Evolutionary conservation across 1,140 invertebrate genomes (phyloP), one percentile per base, ranked within the genome.

Genomic region (Zaprionus lachaisei): DNA sequence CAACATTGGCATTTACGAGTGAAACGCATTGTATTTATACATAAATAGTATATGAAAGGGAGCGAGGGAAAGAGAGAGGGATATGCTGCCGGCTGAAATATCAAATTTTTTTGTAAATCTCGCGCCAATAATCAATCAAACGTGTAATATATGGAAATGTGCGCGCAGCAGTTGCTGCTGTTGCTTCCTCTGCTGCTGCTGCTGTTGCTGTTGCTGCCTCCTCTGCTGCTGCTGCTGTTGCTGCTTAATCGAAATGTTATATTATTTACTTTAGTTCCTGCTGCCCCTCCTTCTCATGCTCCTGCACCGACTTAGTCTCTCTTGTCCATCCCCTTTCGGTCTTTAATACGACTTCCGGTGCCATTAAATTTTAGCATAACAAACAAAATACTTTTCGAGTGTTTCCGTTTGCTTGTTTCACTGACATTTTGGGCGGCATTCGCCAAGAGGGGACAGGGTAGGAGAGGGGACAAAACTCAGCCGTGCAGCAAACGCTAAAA

Each of bases 341-440:
- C 85, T 90, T 90, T 86, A 90, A 91, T 80, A 80, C 71, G 82
- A 91, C 85, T 90, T 90, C 85, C 85, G 73, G 68, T 72, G 73
- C 79, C 79, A 84, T 90, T 90, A 90, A 90, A 90, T 90, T 90
- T 85, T 82, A 90, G 82, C 85, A 90, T 90, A 90, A 85, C 85
- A 90, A 90, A 82, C 85, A 67, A 90, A 90, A 90, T 90, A 90
- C 79, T 90, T 90, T 81, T 83, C 86, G 73, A 80, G 70, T 83
- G 83, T 90, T 90, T 90, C 85, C 85, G 85, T 73, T 83, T 75
- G 82, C 81, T 87, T 90, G 85, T 89, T 89, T 81, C 84, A 79
- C 20, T 89, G 84, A 89, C 84, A 87, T 86, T 86, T 87, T 47
- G 41, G 61, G 81, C 55, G 57, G 26, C 55, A 55, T n/a, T 12